Base-by-base conservation (phyloP, 2,797 vertebrate genomes). In the Syngnathus acus region DNA sequence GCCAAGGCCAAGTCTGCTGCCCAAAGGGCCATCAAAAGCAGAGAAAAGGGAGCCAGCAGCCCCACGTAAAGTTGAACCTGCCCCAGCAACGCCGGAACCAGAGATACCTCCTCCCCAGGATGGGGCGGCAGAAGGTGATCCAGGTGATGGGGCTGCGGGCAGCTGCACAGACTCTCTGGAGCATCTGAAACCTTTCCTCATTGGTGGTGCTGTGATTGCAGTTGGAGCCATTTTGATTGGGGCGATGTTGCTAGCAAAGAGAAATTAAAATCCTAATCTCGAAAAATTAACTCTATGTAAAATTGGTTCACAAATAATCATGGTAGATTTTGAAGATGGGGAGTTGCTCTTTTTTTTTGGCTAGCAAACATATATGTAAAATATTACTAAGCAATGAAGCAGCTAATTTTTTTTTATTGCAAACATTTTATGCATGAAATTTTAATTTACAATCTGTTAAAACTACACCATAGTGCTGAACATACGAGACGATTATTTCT, bases 141-240 rank as follows among this genome's bases (percentile, higher is more conserved):
- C 71, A 39, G 85, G 77, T 58, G 86, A 82, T 0, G 87, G 82
- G 68, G 78, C 83, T n/a, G 73, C 77, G 8, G 84, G 84, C 70
- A 76, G 81, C 26, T 55, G 87, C 84, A 90, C 88, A 76, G 90
- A 92, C 88, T 88, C 81, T 82, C 81, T 92, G 78, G 91, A 93
- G 76, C 87, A 82, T 78, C 86, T 93, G 81, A 93, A 92, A 71
- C 92, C 92, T 32, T 92, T 92, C 77, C 82, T 93, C 67, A 89
- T 92, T 4, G 90, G 89, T 26, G 90, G 92, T 60, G 91, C 85
- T 0, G 70, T 92, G 55, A 82, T 92, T 39, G 90, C 90, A 55
- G 86, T 86, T 45, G 92, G 90, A 68, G 92, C 91, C 74, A 84
- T 92, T 70, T 81, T 93, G 79, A 78, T 93, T 66, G 91, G 90